Evolutionary conservation across 2,888 invertebrate species (phyloP).

Genomic region (Synergus japonicus): DNA sequence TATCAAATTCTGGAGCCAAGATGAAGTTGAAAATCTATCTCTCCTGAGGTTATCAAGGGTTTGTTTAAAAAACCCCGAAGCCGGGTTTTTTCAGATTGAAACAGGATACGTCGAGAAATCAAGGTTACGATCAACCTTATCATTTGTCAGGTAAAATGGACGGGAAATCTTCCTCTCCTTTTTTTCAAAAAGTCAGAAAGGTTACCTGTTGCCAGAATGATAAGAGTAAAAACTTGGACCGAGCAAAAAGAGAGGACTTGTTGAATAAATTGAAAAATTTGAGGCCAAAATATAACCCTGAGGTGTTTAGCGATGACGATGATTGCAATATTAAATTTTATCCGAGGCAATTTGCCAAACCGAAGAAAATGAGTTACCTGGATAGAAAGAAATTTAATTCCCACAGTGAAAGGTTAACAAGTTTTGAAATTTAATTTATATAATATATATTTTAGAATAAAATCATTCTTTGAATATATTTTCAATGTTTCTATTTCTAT

Average conservation of each 20-base stretch:
- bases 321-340: not conserved
- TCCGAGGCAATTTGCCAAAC: not conserved
- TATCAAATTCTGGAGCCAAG: not conserved
- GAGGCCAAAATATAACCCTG: slow-evolving; percentile 43
- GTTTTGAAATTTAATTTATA: not conserved
- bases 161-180: not conserved
- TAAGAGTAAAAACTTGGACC: not conserved
- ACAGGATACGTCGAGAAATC: not conserved
- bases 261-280: slow-evolving; percentile 50
- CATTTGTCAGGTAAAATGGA: not conserved
- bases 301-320: slow-evolving; percentile 42
- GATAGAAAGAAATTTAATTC: not conserved
- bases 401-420: not conserved
- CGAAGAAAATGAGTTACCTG: not conserved
- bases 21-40: not conserved
- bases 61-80: not conserved
- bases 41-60: not conserved
- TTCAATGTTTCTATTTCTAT: no score
- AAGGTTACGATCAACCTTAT: not conserved
- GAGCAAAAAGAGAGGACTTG: slow-evolving; percentile 45
- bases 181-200: not conserved
- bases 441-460: no score
- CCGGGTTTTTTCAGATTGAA: not conserved
- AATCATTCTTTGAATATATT: no score
- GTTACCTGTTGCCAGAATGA: not conserved